Base-by-base conservation (phyloP, 2,888 invertebrate species). In the Synergus laeviventris region DNA sequence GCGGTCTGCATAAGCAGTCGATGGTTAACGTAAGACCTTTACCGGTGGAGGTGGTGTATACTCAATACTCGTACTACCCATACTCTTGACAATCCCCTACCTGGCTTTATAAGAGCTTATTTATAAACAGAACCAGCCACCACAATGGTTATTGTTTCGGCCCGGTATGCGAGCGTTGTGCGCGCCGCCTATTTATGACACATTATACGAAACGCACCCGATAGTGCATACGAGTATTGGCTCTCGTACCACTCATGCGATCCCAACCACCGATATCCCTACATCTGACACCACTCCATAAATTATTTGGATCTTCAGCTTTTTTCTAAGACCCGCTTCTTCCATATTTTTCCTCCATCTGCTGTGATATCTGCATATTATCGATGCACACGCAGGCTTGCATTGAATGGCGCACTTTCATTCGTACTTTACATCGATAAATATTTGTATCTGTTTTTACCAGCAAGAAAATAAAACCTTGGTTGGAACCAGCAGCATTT, bases 101-200 rank as follows among this genome's bases (percentile, higher is more conserved):
- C 78, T 74, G 80, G 74, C 79, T 76, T 77, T 84, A 82, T 83
- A 84, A 82, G 79, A 86, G 86, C 88, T 88, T 88, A 88, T 88
- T 89, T 87, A 88, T 89, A 89, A 89, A 88, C 88, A 87, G 86
- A 84, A 86, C 85, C 84, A 84, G 85, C 85, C 84, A 86, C 89
- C 85, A 90, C 90, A 90, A 90, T 90, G 90, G 90, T 90, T 90
- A 90, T 90, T 90, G 90, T 90, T 89, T 89, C 87, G 88, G 87
- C 85, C 76, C 84, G 86, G 88, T 85, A 89, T 86, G 85, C 87
- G 84, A 83, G 84, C 83, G 85, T 82, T 82, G 85, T 84, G 82
- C 81, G 85, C 84, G 86, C 88, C 88, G 89, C 89, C 90, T 90
- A 90, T 90, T 90, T 90, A 90, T 90, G 90, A 90, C 90, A 90